A percentile compares a stretch with the other conserved stretches of the same genome.
Evolutionary conservation across 1,140 invertebrate species (phyloP).

Genomic region (Caenorhabditis briggsae): DNA sequence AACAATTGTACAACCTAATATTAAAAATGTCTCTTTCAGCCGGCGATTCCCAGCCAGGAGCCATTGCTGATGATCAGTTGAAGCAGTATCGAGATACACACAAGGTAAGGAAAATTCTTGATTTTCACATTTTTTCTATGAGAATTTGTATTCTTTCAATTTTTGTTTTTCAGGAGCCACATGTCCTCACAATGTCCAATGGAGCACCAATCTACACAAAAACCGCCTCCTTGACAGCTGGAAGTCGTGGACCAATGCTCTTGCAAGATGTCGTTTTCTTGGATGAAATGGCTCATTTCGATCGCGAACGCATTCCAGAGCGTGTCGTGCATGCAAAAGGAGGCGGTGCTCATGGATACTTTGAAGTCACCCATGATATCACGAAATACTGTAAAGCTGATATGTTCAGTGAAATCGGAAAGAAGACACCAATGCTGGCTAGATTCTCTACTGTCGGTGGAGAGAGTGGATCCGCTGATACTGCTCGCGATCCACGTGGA

Average conservation of each 20-base stretch:
- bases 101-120: neutral
- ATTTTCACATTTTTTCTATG: no score
- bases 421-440: conserved; percentile 79
- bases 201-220: conserved; percentile 88
- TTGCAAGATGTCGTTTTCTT: conserved; percentile 88
- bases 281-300: conserved; percentile 90
- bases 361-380: conserved; percentile 93
- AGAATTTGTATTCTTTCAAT: neutral
- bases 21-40: neutral
- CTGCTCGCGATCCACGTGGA: conserved; percentile 88
- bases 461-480: conserved; percentile 88
- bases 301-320: conserved; percentile 93
- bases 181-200: conserved; percentile 82
- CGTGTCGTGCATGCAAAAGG: conserved; percentile 82
- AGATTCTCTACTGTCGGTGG: conserved; percentile 89
- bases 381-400: conserved; percentile 87
- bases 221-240: conserved; percentile 85
- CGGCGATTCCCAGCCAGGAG: neutral
- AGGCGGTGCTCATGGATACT: conserved; percentile 90
- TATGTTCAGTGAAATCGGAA: conserved; percentile 83
- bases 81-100: neutral
- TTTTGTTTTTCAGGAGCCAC: conserved; percentile 77
- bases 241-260: conserved; percentile 89
- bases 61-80: conserved; percentile 6
- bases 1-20: neutral